These are phyloP conservation scores for Albula glossodonta DNA, from an alignment of 2,113 vertebrate genomes.

Conservation along the genomic window DNA sequence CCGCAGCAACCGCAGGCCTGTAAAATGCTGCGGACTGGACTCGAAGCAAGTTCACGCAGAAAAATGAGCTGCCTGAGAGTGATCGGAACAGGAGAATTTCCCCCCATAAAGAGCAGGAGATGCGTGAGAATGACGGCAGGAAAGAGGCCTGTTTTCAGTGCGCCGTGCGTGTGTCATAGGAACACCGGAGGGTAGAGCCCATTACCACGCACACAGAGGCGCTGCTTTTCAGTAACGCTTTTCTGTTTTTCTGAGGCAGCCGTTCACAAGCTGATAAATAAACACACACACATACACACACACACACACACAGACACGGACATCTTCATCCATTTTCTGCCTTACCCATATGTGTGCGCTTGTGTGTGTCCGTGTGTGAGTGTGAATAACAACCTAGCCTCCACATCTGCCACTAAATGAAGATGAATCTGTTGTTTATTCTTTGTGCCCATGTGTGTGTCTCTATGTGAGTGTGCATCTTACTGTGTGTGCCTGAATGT, in stretches of 20 bases:
- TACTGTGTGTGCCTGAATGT: neutral
- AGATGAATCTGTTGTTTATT: neutral
- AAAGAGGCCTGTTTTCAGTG: neutral
- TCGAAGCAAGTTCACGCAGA: too few species aligned
- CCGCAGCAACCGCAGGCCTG: too few species aligned
- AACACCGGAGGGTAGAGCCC: neutral
- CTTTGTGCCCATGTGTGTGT: constrained; percentile 27
- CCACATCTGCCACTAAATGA: neutral
- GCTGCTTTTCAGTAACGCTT: too few species aligned
- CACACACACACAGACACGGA: neutral
- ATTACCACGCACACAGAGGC: neutral
- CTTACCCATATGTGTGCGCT: constrained; percentile 4
- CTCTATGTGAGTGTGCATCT: constrained; percentile 23
- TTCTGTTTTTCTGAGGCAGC: neutral
- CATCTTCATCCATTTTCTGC: too few species aligned
- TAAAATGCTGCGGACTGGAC: too few species aligned
- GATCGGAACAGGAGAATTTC: too few species aligned
- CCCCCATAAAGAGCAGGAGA: too few species aligned
- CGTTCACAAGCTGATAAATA: neutral
- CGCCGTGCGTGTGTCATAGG: neutral
- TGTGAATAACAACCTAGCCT: too few species aligned
- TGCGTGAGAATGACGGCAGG: too few species aligned
- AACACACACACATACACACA: too few species aligned
- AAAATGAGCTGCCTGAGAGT: too few species aligned
- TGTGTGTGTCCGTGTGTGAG: too few species aligned